phyloP scores from a whole-genome alignment of 2,113 vertebrate species.

The Ptyas mucosa region DNA sequence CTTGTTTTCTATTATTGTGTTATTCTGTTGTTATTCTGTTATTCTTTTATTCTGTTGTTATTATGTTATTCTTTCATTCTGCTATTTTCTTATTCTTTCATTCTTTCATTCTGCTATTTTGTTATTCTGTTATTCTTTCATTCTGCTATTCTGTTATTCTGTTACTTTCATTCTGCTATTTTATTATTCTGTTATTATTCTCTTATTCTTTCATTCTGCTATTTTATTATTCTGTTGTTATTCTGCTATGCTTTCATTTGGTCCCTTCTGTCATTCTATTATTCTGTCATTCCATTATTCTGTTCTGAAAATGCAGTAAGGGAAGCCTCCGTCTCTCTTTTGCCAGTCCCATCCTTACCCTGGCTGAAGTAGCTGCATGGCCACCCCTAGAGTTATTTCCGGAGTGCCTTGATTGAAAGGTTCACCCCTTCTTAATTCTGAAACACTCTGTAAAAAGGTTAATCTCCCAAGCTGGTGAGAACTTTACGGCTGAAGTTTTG shows the following conservation, averaged over 20 bases:
- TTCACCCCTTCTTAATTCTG: conserved; percentile 21
- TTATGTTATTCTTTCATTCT: too few relatives aligned
- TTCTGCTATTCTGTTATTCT: too few relatives aligned
- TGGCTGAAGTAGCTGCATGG: conserved; percentile 5
- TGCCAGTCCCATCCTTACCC: rapidly evolving
- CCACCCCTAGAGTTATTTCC: neutral
- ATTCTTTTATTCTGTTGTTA: too few relatives aligned
- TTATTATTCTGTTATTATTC: neutral
- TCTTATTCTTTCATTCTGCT: too few relatives aligned
- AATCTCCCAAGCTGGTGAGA: neutral
- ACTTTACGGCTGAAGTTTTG: conserved; percentile 45
- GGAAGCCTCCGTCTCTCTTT: neutral
- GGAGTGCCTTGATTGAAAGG: neutral
- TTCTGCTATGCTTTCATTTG: neutral
- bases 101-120: too few relatives aligned
- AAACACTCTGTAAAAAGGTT: conserved; percentile 37
- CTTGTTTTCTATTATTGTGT: too few relatives aligned
- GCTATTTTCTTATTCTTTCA: too few relatives aligned
- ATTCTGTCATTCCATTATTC: neutral
- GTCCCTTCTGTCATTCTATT: neutral
- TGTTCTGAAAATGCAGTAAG: neutral
- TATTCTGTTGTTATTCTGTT: neutral
- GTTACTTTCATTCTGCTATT: too few relatives aligned
- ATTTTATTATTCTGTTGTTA: too few relatives aligned
- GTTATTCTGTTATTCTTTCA: neutral